Conservation (phyloP, 1,140 invertebrate genomes). For the Cotesia typhae region DNA sequence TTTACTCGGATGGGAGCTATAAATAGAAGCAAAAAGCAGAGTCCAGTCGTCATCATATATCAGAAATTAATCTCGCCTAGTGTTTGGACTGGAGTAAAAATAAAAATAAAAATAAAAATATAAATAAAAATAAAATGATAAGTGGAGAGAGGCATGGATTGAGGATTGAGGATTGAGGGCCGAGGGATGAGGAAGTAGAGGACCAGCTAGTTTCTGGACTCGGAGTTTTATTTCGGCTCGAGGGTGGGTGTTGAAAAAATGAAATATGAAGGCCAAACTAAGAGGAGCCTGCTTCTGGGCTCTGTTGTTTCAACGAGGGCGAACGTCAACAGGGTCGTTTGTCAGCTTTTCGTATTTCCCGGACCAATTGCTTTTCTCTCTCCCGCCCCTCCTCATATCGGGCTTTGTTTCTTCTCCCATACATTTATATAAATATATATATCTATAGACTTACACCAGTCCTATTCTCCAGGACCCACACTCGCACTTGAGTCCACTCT, state of each 20-base stretch:
- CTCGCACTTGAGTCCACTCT: constrained; percentile 14
- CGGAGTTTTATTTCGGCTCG: constrained; percentile 10
- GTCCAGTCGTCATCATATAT: constrained; percentile 34
- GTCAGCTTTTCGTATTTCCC: constrained; percentile 49
- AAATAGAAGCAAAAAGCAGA: background rate
- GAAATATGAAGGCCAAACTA: constrained; percentile 53
- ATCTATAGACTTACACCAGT: too few relatives aligned
- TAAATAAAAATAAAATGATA: constrained; percentile 32
- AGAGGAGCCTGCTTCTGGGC: constrained; percentile 39
- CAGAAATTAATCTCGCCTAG: constrained; percentile 51
- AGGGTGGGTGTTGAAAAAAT: constrained; percentile 53
- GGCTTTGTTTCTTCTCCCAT: constrained; percentile 14
- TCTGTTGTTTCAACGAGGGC: constrained; percentile 55
- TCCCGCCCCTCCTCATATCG: background rate
- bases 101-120: constrained; percentile 33
- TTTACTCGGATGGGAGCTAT: too few relatives aligned
- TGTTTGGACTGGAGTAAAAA: constrained; percentile 42
- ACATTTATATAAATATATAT: too few relatives aligned
- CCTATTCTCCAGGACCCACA: background rate
- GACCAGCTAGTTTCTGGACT: constrained; percentile 1
- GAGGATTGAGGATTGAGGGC: too few relatives aligned
- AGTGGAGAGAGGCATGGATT: background rate
- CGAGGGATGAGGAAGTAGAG: constrained; percentile 2
- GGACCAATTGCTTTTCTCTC: constrained; percentile 39
- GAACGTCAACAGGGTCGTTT: constrained; percentile 60